Percentiles rank a stretch among this genome's conserved stretches.
Evolutionary conservation across 2,797 vertebrate species (phyloP).

Genomic region (Dendrocincla fuliginosa): DNA sequence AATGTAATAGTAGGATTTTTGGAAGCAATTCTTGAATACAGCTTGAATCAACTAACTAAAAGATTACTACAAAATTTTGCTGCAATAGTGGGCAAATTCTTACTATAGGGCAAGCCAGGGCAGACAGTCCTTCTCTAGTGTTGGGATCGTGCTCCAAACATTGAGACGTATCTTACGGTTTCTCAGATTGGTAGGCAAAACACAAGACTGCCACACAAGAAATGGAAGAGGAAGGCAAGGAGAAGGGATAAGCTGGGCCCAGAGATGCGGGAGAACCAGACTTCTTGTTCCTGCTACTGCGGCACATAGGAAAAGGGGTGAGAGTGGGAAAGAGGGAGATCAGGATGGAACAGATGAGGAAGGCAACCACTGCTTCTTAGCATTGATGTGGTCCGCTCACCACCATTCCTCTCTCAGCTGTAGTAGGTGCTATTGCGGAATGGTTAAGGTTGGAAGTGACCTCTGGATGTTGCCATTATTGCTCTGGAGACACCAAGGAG

Average conservation of each 20-base stretch:
- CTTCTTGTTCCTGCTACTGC: not conserved
- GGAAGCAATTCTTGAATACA: not conserved
- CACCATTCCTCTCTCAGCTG: not conserved
- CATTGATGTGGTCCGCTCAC: not conserved
- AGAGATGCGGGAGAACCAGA: not conserved
- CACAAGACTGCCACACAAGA: not conserved
- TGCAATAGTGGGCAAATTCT: not conserved
- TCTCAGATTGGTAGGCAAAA: not conserved
- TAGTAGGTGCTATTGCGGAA: not conserved
- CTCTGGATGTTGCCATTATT: not conserved
- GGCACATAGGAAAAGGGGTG: not conserved
- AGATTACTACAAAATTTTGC: not conserved
- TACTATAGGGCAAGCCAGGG: not conserved
- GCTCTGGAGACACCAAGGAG: not conserved
- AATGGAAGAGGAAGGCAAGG: not conserved
- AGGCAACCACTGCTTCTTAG: not conserved
- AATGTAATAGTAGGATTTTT: not conserved
- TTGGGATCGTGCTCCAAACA: not conserved
- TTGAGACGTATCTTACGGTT: not conserved
- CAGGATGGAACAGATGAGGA: accelerated
- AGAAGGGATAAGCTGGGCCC: not conserved
- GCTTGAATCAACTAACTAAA: not conserved
- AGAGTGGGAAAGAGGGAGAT: not conserved
- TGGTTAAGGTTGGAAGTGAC: not conserved
- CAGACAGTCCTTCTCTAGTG: not conserved